phyloP scores from a whole-genome alignment of 2,113 vertebrate genomes.

The Leiothrix lutea region DNA sequence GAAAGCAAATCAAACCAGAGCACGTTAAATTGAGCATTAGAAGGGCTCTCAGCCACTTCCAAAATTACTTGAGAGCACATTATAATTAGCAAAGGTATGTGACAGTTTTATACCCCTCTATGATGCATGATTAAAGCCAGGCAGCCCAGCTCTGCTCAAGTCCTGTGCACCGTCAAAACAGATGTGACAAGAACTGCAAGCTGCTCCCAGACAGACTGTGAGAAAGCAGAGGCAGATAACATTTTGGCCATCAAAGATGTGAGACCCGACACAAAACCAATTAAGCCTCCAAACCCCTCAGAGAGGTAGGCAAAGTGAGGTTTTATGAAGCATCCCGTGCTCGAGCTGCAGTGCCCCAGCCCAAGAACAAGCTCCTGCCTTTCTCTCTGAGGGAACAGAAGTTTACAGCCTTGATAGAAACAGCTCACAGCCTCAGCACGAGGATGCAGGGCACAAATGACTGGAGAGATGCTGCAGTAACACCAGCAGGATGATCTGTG shows the following conservation, averaged over 20 bases:
- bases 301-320: not conserved
- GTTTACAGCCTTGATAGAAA: not conserved
- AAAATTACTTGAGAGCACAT: slow-evolving; percentile 62
- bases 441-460: not conserved
- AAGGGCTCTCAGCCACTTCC: slow-evolving; percentile 46
- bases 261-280: not conserved
- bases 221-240: slow-evolving; percentile 38
- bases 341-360: not conserved
- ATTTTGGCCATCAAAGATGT: slow-evolving; percentile 15
- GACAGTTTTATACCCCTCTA: slow-evolving; percentile 60
- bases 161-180: slow-evolving; percentile 47
- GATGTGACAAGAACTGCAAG: slow-evolving; percentile 48
- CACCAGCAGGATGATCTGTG: not conserved
- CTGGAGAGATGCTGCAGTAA: not conserved
- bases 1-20: slow-evolving; percentile 16
- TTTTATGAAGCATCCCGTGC: not conserved
- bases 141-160: slow-evolving; percentile 11
- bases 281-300: not conserved
- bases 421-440: not conserved
- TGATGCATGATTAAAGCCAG: slow-evolving; percentile 64
- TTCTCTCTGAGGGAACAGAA: not conserved
- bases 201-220: not conserved
- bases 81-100: slow-evolving; percentile 69
- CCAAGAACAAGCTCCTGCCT: not conserved
- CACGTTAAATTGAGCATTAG: slow-evolving; percentile 17